A percentile compares a stretch with the other conserved stretches of the same genome.
Evolutionary conservation across 2,113 vertebrate species (phyloP).

Genomic region (Pseudorasbora parva): DNA sequence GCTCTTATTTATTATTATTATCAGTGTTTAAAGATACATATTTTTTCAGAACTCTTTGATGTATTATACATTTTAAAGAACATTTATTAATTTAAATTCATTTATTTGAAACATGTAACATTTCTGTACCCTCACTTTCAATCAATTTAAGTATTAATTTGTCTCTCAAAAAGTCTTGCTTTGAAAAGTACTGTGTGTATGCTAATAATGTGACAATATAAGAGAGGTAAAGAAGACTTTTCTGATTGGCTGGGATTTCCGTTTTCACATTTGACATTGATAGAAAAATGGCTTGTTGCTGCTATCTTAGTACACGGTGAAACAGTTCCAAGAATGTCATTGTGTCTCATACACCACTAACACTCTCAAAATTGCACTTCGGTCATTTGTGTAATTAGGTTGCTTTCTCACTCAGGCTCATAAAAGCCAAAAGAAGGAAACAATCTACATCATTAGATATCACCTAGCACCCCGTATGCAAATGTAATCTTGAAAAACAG

Average conservation of each 20-base stretch:
- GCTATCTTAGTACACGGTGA: background rate
- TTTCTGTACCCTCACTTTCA: no score
- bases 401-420: conserved; percentile 40
- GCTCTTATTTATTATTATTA: no score
- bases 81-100: no score
- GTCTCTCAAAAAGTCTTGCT: no score
- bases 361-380: conserved; percentile 18
- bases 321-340: background rate
- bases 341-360: background rate
- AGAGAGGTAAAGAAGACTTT: no score
- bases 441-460: conserved; percentile 15
- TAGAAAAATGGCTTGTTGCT: background rate
- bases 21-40: no score
- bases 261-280: background rate
- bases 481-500: conserved; percentile 29
- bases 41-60: no score
- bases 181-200: no score
- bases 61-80: no score
- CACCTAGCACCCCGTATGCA: background rate
- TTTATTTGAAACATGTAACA: no score
- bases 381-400: conserved; percentile 35
- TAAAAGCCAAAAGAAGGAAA: background rate
- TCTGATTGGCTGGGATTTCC: background rate
- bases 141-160: no score
- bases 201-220: no score